Conservation (phyloP, 2,797 vertebrate species). For the Nyctibius grandis region DNA sequence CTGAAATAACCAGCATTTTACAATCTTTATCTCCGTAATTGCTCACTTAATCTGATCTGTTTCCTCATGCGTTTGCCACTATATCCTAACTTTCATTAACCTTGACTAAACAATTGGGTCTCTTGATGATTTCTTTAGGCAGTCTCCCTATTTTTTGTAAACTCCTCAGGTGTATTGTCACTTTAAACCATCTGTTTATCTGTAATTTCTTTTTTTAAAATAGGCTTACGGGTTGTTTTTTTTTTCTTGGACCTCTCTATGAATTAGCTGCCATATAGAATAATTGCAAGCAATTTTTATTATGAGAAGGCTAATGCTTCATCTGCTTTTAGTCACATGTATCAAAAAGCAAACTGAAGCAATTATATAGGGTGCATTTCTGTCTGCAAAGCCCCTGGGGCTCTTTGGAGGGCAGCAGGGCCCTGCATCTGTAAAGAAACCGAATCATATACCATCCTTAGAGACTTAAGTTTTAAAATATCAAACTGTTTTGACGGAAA, state of each 20-base stretch:
- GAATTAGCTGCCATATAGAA: background rate
- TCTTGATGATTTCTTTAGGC: background rate
- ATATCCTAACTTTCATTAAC: background rate
- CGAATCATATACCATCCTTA: fast-evolving
- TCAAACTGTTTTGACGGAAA: background rate
- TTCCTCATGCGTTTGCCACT: background rate
- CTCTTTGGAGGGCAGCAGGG: background rate
- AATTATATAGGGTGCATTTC: background rate
- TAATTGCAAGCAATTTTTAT: background rate
- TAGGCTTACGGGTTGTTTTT: background rate
- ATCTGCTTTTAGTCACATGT: background rate
- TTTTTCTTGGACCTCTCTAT: background rate
- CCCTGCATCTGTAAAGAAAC: background rate
- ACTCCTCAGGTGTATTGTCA: background rate
- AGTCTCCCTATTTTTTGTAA: background rate
- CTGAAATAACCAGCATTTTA: background rate
- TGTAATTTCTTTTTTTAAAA: background rate
- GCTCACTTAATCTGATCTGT: background rate
- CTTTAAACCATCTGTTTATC: background rate
- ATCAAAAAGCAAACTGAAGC: background rate
- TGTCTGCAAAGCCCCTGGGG: background rate
- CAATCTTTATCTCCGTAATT: background rate
- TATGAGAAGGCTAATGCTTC: background rate
- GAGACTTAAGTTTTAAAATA: background rate
- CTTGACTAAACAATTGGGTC: background rate